Evolutionary conservation across 2,797 vertebrate species (phyloP).

Genomic region (Crossoptilon crossoptilon): DNA sequence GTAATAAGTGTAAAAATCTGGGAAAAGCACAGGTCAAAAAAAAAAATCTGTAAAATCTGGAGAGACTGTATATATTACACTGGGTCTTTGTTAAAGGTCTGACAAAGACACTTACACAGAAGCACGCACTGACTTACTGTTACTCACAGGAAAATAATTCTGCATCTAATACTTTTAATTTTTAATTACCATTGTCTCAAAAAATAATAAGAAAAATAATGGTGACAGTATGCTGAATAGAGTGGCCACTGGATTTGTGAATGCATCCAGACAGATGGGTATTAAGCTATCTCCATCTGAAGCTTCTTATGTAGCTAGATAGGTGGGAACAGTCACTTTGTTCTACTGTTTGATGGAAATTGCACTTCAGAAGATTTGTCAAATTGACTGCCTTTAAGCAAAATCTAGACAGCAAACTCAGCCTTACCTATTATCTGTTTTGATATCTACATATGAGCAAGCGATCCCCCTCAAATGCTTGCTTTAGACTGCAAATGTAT

Average conservation of each 20-base stretch:
- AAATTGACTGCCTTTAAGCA: not conserved
- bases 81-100: not conserved
- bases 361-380: not conserved
- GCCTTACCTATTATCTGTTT: not conserved
- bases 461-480: not conserved
- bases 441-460: not conserved
- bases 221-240: not conserved
- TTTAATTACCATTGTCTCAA: not conserved
- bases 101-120: not conserved
- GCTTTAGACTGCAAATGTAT: not conserved
- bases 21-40: not conserved
- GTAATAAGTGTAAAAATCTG: not conserved
- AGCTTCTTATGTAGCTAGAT: not conserved
- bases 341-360: not conserved
- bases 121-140: not conserved
- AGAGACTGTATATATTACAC: not conserved
- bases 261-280: accelerated
- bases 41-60: not conserved
- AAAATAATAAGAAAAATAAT: not conserved
- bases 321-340: not conserved
- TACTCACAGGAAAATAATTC: not conserved
- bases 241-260: not conserved
- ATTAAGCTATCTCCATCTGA: not conserved
- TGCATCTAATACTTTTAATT: not conserved
- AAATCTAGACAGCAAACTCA: not conserved